Conservation (phyloP, 1,140 invertebrate species). For the Drosophila teissieri region DNA sequence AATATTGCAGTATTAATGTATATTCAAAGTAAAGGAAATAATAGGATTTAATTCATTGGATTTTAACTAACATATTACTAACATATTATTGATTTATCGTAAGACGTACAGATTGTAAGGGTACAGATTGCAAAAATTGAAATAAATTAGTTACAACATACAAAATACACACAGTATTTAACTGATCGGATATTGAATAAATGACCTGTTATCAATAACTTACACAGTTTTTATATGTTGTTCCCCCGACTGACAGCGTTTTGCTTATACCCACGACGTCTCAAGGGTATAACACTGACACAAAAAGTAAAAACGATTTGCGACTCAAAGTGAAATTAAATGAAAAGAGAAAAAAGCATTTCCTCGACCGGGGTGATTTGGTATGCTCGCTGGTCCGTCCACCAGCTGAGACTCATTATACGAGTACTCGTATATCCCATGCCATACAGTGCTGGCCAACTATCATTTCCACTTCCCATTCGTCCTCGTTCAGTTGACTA, state of each 20-base stretch:
- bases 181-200: neutral
- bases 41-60: too few species aligned
- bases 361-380: slow-evolving; percentile 53
- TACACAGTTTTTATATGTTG: too few species aligned
- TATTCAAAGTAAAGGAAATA: too few species aligned
- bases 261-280: neutral
- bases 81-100: too few species aligned
- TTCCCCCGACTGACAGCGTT: neutral
- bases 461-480: slow-evolving; percentile 33
- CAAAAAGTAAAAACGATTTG: slow-evolving; percentile 42
- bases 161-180: neutral
- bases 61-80: too few species aligned
- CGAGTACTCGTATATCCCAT: slow-evolving; percentile 4
- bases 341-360: slow-evolving; percentile 57
- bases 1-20: too few species aligned
- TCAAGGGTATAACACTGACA: slow-evolving; percentile 12
- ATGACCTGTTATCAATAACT: neutral
- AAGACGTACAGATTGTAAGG: too few species aligned
- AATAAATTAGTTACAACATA: too few species aligned
- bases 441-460: slow-evolving; percentile 15
- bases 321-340: slow-evolving; percentile 58
- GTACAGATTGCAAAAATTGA: neutral
- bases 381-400: slow-evolving; percentile 24
- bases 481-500: slow-evolving; percentile 50
- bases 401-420: slow-evolving; percentile 44